A percentile compares a stretch with the other conserved stretches of the same genome.
phyloP scores from a whole-genome alignment of 2,797 vertebrate genomes.

The Rhinatrema bivittatum region DNA sequence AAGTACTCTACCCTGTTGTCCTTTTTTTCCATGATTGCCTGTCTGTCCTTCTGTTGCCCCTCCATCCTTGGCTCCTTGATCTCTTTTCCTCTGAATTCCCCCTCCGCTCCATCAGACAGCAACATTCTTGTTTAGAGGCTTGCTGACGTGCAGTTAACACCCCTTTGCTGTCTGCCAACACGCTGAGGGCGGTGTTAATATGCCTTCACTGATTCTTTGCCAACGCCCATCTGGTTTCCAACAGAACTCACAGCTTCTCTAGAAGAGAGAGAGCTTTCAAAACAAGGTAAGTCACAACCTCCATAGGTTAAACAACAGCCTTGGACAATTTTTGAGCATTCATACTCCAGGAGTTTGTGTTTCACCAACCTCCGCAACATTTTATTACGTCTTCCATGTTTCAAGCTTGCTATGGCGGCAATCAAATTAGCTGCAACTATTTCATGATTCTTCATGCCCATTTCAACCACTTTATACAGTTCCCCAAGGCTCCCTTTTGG shows the following conservation, averaged over 20 bases:
- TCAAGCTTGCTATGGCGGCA: constrained; percentile 87
- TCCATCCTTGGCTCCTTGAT: no score
- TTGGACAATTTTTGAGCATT: constrained; percentile 79
- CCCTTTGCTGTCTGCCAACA: no score
- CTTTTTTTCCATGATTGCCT: no score
- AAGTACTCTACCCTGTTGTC: no score
- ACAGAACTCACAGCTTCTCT: constrained; percentile 79
- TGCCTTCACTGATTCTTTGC: constrained; percentile 98
- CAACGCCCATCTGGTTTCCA: constrained; percentile 96
- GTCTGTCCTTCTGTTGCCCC: no score
- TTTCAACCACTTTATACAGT: no score
- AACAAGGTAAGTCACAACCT: constrained; percentile 92
- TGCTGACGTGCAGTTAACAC: no score
- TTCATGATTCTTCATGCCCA: constrained; percentile 99
- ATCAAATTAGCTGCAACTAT: constrained; percentile 86
- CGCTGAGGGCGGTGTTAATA: no score
- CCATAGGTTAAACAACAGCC: constrained; percentile 87
- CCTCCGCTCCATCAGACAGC: no score
- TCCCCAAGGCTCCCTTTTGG: no score
- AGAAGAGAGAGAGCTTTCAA: constrained; percentile 84
- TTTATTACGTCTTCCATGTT: constrained; percentile 94
- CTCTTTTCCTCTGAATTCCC: no score
- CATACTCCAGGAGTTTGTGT: constrained; percentile 83
- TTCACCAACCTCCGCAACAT: constrained; percentile 86
- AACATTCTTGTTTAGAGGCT: no score